Conservation (phyloP, 2,888 invertebrate genomes). For the Drosophila mimetica region DNA sequence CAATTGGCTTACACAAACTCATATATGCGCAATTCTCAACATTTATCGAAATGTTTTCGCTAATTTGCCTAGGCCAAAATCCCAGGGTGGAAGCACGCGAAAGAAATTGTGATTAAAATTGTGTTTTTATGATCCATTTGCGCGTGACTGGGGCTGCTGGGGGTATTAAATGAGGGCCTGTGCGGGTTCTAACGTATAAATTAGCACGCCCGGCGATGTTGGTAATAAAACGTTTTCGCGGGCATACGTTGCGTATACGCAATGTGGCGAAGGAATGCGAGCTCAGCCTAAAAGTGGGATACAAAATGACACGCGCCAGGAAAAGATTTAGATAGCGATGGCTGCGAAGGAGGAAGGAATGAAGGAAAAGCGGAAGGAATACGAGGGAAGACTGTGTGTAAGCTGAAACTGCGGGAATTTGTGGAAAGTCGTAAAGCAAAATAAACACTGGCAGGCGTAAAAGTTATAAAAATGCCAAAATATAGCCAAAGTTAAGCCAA, state of each 20-base stretch:
- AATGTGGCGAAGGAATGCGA: constrained; percentile 25
- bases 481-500: constrained; percentile 43
- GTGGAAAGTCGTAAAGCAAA: constrained; percentile 73
- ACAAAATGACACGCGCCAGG: constrained; percentile 67
- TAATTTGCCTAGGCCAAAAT: constrained; percentile 48
- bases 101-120: constrained; percentile 71
- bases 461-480: constrained; percentile 71
- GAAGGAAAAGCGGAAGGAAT: not conserved
- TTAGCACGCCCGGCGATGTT: constrained; percentile 60
- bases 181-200: constrained; percentile 54
- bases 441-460: constrained; percentile 77
- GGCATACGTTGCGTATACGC: constrained; percentile 42
- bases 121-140: constrained; percentile 68
- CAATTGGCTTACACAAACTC: not conserved
- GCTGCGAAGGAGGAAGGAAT: not conserved
- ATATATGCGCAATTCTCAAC: not conserved
- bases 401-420: constrained; percentile 53
- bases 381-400: constrained; percentile 6
- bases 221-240: constrained; percentile 72
- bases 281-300: constrained; percentile 53
- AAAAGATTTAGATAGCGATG: constrained; percentile 11
- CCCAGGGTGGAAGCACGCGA: constrained; percentile 42
- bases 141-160: constrained; percentile 58
- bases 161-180: constrained; percentile 49
- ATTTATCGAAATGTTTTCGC: constrained; percentile 17